These are phyloP conservation scores for Oryzaephilus surinamensis DNA, from an alignment of 1,140 invertebrate genomes.

Conservation along the genomic window DNA sequence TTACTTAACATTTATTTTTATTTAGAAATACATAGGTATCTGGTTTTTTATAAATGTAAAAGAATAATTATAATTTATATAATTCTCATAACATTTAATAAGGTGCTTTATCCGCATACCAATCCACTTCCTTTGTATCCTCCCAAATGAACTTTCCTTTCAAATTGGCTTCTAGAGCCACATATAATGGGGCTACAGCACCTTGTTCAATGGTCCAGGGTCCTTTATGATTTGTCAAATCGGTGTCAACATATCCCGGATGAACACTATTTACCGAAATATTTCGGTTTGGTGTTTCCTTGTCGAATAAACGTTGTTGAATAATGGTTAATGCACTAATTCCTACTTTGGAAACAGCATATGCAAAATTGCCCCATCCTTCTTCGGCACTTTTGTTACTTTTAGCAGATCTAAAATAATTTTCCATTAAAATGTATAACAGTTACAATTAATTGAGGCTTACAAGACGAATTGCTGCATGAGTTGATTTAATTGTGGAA, in stretches of 20 bases:
- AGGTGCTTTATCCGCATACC: constrained; percentile 18
- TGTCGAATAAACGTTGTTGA: constrained; percentile 47
- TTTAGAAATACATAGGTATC: no score
- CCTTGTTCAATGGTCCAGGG: constrained; percentile 51
- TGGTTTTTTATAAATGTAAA: no score
- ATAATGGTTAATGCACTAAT: constrained; percentile 48
- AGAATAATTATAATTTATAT: no score
- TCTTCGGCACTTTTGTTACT: constrained; percentile 38
- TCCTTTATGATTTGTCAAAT: constrained; percentile 57
- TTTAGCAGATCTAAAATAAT: constrained; percentile 39
- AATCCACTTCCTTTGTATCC: constrained; percentile 32
- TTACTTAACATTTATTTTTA: no score
- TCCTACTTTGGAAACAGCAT: constrained; percentile 56
- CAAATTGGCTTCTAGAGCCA: constrained; percentile 34
- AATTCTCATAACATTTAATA: no score
- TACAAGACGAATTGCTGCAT: constrained; percentile 57
- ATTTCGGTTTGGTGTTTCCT: constrained; percentile 37
- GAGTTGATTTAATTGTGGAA: constrained; percentile 44
- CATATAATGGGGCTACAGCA: constrained; percentile 33
- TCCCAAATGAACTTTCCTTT: constrained; percentile 38
- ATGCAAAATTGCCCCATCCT: constrained; percentile 51
- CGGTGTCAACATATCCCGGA: constrained; percentile 57
- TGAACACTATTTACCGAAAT: constrained; percentile 53
- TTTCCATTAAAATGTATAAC: neutral
- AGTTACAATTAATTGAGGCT: constrained; percentile 16